Percentiles rank a stretch among this genome's conserved stretches.
These are phyloP conservation scores for Gymnocheta viridis DNA, from an alignment of 2,888 invertebrate genomes.

Conservation along the genomic window DNA sequence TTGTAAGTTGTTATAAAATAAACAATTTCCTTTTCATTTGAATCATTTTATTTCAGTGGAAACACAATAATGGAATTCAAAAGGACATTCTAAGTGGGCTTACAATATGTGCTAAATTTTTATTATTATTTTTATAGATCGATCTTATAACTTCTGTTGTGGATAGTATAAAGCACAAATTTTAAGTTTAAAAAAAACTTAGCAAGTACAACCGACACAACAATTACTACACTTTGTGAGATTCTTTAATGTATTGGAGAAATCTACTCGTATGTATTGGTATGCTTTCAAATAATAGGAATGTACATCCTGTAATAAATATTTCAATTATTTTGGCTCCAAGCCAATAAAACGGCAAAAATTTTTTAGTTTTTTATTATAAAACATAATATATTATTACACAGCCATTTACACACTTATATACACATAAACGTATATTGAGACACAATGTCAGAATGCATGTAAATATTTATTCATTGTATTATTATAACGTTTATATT, in stretches of 20 bases:
- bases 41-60: slow-evolving; percentile 12
- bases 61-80: no score
- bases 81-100: no score
- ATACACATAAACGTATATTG: not conserved
- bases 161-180: no score
- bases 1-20: slow-evolving; percentile 7
- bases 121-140: no score
- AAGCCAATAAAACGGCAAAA: slow-evolving; percentile 55
- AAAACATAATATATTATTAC: slow-evolving; percentile 31
- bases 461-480: slow-evolving; percentile 11
- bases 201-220: no score
- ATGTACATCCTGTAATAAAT: slow-evolving; percentile 65
- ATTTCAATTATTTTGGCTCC: slow-evolving; percentile 60
- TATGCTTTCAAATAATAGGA: slow-evolving; percentile 37
- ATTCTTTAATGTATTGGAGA: slow-evolving; percentile 38
- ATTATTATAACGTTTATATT: slow-evolving; percentile 24
- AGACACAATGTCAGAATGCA: not conserved
- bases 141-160: no score
- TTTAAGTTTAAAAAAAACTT: slow-evolving; percentile 19
- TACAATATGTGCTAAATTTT: no score
- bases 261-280: slow-evolving; percentile 9
- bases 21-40: slow-evolving; percentile 54
- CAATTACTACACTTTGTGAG: no score
- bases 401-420: not conserved
- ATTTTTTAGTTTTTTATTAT: slow-evolving; percentile 51